These are phyloP conservation scores for Diacarnus erythraeanus DNA, from an alignment of 37 sponge, comb jelly and placozoan species.

Conservation along the genomic window DNA sequence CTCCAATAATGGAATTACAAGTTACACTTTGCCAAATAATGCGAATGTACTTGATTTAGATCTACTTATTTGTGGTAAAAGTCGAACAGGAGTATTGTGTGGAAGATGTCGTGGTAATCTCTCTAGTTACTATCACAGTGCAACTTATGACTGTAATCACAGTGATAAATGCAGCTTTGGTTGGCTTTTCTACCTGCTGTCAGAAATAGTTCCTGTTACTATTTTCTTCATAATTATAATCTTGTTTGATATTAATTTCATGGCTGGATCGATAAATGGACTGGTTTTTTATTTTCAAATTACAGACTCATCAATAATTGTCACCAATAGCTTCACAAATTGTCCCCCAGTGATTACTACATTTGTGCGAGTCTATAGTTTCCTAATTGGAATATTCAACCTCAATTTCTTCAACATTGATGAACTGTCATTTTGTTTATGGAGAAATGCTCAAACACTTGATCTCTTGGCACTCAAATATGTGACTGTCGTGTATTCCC, in stretches of 20 bases:
- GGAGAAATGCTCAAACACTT: conserved; percentile 16
- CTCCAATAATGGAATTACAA: not conserved
- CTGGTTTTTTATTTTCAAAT: conserved; percentile 44
- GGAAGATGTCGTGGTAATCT: conserved; percentile 12
- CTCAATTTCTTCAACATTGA: conserved; percentile 36
- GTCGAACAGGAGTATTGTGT: conserved; percentile 31
- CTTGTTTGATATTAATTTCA: conserved; percentile 37
- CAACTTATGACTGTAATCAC: not conserved
- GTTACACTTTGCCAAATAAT: not conserved
- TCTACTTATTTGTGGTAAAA: conserved; percentile 5
- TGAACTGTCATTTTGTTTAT: conserved; percentile 33
- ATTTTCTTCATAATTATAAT: conserved; percentile 16
- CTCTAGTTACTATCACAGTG: conserved; percentile 33
- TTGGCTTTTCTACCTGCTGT: conserved; percentile 29
- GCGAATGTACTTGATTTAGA: not conserved
- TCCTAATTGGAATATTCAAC: conserved; percentile 11
- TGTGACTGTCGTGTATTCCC: conserved; percentile 27
- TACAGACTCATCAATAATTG: not conserved
- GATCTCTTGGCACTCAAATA: conserved; percentile 38
- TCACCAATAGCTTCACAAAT: not conserved
- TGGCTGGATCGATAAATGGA: conserved; percentile 35
- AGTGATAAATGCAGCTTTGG: conserved; percentile 5
- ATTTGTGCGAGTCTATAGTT: not conserved
- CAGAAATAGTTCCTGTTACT: conserved; percentile 40
- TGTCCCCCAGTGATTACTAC: not conserved